Evolutionary conservation across 2,888 invertebrate genomes (phyloP), one percentile per base, ranked within the genome.

Genomic region (Nebria brevicollis): DNA sequence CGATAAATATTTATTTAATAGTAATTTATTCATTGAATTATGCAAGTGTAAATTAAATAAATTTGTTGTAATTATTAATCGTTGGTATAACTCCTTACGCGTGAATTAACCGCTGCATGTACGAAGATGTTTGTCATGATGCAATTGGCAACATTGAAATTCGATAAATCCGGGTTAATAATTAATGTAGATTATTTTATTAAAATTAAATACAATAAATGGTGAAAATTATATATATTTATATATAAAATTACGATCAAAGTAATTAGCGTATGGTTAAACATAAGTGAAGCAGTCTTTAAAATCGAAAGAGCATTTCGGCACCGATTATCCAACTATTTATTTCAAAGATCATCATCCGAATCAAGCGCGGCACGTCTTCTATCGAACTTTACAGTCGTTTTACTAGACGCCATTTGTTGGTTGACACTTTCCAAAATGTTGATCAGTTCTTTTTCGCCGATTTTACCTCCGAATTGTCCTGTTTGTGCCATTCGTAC

Each of bases 401-500:
- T 92, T 91, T 85, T 92, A 93, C 86, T 94, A 72, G 95, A 95
- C 68, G 91, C 89, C 90, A 95, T 93, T 88, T 96, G 95, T 85
- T 95, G 94, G 89, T 95, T 98, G 13, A 98, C 92, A 86, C 94
- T 95, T 90, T 97, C 97, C 73, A 98, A 89, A 72, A 98, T 90
- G 85, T 93, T 93, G 78, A 96, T 97, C 42, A 98, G 91, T 87
- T 97, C 96, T 82, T 94, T 92, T 89, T 98, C 98, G 73, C 94
- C 93, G 82, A 98, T 93, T 91, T 94, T 96, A 66, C 93, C 93
- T 82, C 92, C 91, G 77, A 98, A 91, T 88, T 97, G 97, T n/a
- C 98, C 98, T 87, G 93, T 92, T 87, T 97, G 95, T 10, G 96
- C 98, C 98, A 99, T 98, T 86, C 95, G 94, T 82, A 98, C 92